Conservation (phyloP, 2,797 vertebrate species). For the Calcarius lapponicus region DNA sequence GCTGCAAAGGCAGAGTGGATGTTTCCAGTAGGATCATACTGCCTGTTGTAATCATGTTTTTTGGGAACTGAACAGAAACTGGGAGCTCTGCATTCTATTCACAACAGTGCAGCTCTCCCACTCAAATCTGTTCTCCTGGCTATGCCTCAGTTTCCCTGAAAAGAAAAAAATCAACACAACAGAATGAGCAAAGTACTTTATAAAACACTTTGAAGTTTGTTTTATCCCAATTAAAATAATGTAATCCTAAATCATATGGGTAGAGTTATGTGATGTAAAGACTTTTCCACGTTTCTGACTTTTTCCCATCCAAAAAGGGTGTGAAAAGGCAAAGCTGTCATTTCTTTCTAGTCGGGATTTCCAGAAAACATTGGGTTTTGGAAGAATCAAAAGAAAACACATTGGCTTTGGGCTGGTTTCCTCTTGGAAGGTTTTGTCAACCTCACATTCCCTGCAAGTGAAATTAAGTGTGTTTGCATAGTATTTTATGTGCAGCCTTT, state of each 20-base stretch:
- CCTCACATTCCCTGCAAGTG: neutral
- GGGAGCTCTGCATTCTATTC: neutral
- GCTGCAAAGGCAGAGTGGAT: neutral
- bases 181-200: neutral
- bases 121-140: neutral
- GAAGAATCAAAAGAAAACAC: neutral
- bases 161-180: neutral
- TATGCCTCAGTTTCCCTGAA: neutral
- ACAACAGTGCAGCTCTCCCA: neutral
- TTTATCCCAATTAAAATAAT: neutral
- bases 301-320: neutral
- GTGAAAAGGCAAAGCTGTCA: constrained; percentile 20
- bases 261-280: neutral
- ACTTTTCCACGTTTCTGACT: neutral
- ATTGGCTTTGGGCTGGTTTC: neutral
- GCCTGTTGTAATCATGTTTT: neutral
- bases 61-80: neutral
- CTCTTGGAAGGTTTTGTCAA: neutral
- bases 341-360: constrained; percentile 11
- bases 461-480: neutral
- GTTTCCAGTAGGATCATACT: neutral
- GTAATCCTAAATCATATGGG: neutral
- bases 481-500: neutral
- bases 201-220: neutral
- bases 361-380: neutral